Percentiles rank a stretch among this genome's conserved stretches.
These are phyloP conservation scores for Lucilia cuprina DNA, from an alignment of 1,140 invertebrate genomes.

Conservation along the genomic window DNA sequence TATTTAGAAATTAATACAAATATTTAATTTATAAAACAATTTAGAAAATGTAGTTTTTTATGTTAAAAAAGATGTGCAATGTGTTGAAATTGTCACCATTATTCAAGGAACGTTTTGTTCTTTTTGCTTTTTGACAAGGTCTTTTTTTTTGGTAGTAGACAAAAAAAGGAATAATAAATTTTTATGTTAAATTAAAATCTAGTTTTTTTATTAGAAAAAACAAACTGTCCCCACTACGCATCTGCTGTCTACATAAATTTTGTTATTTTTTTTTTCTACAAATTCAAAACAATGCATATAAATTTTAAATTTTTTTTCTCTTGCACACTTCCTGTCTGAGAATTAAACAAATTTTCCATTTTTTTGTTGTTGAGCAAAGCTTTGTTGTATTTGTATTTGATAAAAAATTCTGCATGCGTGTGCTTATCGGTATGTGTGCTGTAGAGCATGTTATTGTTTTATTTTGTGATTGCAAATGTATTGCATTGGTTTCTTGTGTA, in stretches of 20 bases:
- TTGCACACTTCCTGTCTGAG: conserved; percentile 1
- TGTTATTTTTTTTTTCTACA: background rate
- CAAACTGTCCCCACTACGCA: background rate
- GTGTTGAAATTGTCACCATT: background rate
- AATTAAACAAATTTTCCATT: conserved; percentile 4
- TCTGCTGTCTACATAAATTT: background rate
- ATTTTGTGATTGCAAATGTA: background rate
- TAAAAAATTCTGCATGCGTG: background rate
- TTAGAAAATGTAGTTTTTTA: background rate
- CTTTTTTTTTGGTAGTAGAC: background rate
- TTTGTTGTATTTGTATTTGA: background rate
- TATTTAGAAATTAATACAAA: background rate
- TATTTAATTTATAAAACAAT: background rate
- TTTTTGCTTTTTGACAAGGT: background rate
- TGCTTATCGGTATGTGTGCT: background rate
- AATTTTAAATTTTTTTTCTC: background rate
- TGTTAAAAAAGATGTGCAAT: background rate
- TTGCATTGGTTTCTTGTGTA: background rate
- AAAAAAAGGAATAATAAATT: background rate
- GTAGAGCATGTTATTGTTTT: conserved; percentile 10
- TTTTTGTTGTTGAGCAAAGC: background rate
- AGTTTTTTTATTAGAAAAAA: background rate
- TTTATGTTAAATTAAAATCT: no score
- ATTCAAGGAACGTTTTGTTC: background rate
- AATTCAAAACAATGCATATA: background rate